phyloP scores from a whole-genome alignment of 2,797 vertebrate species.

The Gallirallus australis region DNA sequence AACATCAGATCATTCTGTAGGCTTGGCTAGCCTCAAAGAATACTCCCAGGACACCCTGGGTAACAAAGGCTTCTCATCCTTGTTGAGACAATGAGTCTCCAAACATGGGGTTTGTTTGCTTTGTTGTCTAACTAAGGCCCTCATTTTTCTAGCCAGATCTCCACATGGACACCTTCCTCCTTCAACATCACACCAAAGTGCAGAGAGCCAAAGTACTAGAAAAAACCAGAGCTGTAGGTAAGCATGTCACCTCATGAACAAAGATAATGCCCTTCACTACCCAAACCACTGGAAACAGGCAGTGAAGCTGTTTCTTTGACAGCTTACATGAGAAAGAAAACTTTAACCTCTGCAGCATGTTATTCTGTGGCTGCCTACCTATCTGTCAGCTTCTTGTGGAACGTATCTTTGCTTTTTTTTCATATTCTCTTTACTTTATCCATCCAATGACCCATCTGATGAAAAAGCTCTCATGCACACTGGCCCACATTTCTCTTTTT shows the following conservation, averaged over 20 bases:
- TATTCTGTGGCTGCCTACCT: background rate
- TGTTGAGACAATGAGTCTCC: background rate
- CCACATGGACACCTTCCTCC: background rate
- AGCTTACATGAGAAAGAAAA: background rate
- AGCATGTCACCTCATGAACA: background rate
- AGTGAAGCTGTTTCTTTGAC: background rate
- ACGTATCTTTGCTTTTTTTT: background rate
- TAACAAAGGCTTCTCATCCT: background rate
- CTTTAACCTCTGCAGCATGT: background rate
- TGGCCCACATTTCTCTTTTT: background rate
- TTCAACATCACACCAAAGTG: accelerated
- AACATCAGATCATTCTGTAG: background rate
- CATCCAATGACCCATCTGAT: background rate
- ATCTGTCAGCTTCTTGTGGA: background rate
- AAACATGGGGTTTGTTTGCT: background rate
- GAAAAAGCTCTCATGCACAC: background rate
- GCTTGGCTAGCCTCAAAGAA: background rate
- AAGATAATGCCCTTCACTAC: background rate
- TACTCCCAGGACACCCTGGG: background rate
- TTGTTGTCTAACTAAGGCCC: background rate
- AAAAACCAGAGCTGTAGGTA: background rate
- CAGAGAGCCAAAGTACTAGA: background rate
- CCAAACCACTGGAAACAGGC: background rate
- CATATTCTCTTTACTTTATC: background rate
- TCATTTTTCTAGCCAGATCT: background rate